Conservation (phyloP, 2,113 vertebrate species). For the Cochlearius cochlearius region DNA sequence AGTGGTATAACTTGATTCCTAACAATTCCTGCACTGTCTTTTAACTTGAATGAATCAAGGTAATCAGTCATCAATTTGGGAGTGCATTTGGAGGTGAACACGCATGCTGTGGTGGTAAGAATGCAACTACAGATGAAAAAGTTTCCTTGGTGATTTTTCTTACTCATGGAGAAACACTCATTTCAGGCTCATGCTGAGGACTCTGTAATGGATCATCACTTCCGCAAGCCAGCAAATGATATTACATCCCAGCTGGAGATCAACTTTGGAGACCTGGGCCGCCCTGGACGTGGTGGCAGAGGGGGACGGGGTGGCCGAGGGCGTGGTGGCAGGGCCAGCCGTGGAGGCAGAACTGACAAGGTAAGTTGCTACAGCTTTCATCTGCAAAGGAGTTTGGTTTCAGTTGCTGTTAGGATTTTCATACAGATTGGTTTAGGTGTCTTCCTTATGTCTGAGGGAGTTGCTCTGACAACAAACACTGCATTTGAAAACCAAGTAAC, state of each 20-base stretch:
- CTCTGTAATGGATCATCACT: constrained; percentile 91
- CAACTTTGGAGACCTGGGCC: constrained; percentile 97
- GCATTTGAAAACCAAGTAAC: fast-evolving
- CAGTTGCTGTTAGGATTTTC: fast-evolving
- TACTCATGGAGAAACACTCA: fast-evolving
- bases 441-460: neutral
- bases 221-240: constrained; percentile 98
- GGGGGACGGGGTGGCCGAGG: constrained; percentile 91
- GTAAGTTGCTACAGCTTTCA: constrained; percentile 56
- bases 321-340: constrained; percentile 85
- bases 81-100: neutral
- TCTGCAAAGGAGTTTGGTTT: fast-evolving
- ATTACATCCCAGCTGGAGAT: constrained; percentile 99
- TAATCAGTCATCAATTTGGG: neutral
- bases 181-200: constrained; percentile 82
- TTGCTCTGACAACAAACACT: fast-evolving
- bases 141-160: fast-evolving
- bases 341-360: constrained; percentile 94
- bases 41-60: neutral
- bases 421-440: fast-evolving
- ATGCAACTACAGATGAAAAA: fast-evolving
- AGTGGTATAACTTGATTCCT: neutral
- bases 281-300: constrained; percentile 92
- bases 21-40: neutral
- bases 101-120: neutral